Evolutionary conservation across 1,140 invertebrate species (phyloP).

Genomic region (Heliconius melpomene): DNA sequence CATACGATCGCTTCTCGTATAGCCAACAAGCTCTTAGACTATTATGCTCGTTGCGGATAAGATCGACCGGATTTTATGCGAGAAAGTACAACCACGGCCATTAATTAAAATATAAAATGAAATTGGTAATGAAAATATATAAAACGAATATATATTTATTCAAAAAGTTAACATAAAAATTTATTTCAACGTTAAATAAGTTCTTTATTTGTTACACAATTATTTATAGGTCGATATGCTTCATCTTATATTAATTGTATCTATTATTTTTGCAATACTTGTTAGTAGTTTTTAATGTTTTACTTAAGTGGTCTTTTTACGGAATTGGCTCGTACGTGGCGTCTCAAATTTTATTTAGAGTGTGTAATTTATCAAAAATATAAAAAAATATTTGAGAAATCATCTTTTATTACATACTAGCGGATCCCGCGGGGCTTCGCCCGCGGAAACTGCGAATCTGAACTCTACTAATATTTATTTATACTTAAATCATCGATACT

Average conservation of each 20-base stretch:
- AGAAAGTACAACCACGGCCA: no score
- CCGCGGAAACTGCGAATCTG: no score
- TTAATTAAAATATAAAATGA: no score
- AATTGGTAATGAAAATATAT: no score
- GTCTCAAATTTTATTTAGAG: neutral
- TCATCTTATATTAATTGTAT: neutral
- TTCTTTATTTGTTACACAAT: no score
- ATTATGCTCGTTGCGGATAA: neutral
- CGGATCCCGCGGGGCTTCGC: no score
- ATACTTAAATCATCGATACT: no score
- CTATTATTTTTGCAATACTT: neutral
- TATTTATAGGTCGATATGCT: neutral
- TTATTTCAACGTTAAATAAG: neutral
- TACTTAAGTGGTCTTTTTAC: neutral
- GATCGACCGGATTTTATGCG: neutral
- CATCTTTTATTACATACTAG: no score
- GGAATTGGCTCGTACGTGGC: neutral
- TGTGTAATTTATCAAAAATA: neutral
- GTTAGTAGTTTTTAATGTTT: neutral
- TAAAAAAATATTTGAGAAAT: no score
- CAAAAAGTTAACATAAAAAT: neutral
- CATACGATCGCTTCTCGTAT: neutral
- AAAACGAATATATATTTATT: no score
- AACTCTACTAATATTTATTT: no score
- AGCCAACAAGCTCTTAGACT: neutral